phyloP scores from a whole-genome alignment of 1,140 invertebrate genomes.

The Frieseomelitta varia region DNA sequence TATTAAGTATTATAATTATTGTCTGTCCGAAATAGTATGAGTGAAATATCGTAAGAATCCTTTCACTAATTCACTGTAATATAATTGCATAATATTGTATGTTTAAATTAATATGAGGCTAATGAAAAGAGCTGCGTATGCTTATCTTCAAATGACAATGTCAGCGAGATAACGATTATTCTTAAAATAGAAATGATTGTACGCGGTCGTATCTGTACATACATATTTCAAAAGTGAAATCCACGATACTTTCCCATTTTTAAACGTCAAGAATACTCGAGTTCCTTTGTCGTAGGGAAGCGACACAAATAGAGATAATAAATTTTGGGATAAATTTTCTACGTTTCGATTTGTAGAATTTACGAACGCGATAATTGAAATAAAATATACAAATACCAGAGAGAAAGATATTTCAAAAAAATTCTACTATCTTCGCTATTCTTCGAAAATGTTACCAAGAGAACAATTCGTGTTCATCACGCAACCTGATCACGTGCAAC shows the following conservation, averaged over 20 bases:
- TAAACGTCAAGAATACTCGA: not conserved
- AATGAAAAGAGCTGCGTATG: not conserved
- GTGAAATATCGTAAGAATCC: not conserved
- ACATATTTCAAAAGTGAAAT: not conserved
- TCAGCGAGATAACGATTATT: not conserved
- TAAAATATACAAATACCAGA: not conserved
- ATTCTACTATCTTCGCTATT: not conserved
- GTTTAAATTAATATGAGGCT: not conserved
- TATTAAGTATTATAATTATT: not conserved
- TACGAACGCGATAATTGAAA: too few species aligned
- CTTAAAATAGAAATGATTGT: not conserved
- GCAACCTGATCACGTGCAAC: too few species aligned
- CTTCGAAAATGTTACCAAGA: not conserved
- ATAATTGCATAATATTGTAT: not conserved
- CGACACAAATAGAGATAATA: not conserved
- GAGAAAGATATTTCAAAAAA: not conserved
- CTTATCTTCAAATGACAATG: not conserved
- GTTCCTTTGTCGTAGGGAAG: not conserved
- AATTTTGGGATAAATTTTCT: not conserved
- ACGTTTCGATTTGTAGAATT: too few species aligned
- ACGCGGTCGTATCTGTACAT: not conserved
- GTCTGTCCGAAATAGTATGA: not conserved
- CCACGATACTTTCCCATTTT: not conserved
- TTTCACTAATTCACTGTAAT: not conserved
- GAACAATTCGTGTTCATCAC: not conserved